These are phyloP conservation scores for Hypocryptadius cinnamomeus DNA, from an alignment of 2,113 vertebrate species.

Conservation along the genomic window DNA sequence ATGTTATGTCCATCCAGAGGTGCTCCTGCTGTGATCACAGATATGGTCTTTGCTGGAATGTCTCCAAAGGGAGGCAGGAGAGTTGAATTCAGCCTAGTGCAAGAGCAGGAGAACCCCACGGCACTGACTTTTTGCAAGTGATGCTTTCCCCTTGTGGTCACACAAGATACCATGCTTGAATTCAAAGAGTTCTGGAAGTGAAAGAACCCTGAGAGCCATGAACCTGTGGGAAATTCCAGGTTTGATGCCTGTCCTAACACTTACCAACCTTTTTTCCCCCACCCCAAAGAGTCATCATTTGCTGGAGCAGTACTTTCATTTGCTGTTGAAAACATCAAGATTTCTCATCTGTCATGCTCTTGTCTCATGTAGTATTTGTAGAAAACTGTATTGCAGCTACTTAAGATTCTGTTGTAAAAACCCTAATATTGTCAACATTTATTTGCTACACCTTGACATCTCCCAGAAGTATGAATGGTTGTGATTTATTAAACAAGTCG, in stretches of 20 bases:
- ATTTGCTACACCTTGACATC: neutral
- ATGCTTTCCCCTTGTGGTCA: neutral
- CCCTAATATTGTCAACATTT: neutral
- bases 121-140: neutral
- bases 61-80: neutral
- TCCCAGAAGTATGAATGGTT: neutral
- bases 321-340: neutral
- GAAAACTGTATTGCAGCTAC: neutral
- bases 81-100: neutral
- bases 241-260: neutral
- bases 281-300: neutral
- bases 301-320: neutral
- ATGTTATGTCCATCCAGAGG: neutral
- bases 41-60: neutral
- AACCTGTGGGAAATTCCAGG: neutral
- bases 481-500: neutral
- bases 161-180: neutral
- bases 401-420: neutral
- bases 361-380: neutral
- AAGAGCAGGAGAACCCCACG: neutral
- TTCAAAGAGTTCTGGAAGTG: neutral
- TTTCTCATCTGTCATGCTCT: neutral
- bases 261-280: accelerated
- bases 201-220: neutral
- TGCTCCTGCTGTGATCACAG: neutral